These are phyloP conservation scores for Xestia xanthographa DNA, from an alignment of 2,888 invertebrate genomes.

Conservation along the genomic window DNA sequence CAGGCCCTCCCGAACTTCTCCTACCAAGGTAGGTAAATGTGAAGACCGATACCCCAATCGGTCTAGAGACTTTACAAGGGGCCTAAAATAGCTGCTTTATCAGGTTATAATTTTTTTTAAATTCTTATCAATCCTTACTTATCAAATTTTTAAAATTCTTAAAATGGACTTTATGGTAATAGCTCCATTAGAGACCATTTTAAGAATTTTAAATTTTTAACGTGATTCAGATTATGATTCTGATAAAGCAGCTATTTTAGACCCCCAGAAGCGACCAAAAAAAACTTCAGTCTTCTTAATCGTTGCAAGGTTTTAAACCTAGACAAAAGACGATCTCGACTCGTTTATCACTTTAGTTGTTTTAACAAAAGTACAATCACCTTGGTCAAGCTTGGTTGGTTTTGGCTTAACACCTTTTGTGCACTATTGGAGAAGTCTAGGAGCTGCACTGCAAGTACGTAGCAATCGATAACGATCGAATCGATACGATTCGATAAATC, in stretches of 20 bases:
- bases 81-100: too few species aligned
- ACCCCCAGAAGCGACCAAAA: not conserved
- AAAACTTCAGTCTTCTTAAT: not conserved
- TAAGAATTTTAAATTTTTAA: too few species aligned
- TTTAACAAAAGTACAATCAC: conserved; percentile 44
- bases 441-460: too few species aligned
- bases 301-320: not conserved
- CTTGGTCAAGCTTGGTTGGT: conserved; percentile 45
- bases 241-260: too few species aligned
- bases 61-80: not conserved
- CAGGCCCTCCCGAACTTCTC: not conserved
- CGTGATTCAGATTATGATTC: too few species aligned
- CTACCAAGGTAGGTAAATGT: not conserved
- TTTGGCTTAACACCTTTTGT: conserved; percentile 26
- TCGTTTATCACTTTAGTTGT: conserved; percentile 24
- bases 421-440: conserved; percentile 15
- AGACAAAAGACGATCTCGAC: conserved; percentile 11
- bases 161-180: too few species aligned
- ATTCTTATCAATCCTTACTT: too few species aligned
- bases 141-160: too few species aligned
- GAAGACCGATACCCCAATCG: not conserved
- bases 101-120: too few species aligned
- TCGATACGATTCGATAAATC: too few species aligned
- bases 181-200: too few species aligned
- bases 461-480: too few species aligned